Percentiles rank a stretch among this genome's conserved stretches.
Evolutionary conservation across 2,797 vertebrate genomes (phyloP).

Genomic region (Xenops minutus): DNA sequence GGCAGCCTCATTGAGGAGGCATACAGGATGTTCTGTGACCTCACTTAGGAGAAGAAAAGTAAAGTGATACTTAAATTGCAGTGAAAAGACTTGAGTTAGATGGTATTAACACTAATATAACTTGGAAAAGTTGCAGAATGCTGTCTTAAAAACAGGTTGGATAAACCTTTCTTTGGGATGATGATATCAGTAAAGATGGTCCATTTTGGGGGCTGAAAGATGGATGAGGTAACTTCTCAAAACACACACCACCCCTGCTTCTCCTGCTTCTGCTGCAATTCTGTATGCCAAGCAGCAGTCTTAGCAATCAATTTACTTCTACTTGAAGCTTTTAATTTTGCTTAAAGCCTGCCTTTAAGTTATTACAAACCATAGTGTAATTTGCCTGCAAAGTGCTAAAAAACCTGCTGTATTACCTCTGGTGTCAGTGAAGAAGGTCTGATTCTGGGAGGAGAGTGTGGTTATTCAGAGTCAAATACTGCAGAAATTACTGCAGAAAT

Average conservation of each 20-base stretch:
- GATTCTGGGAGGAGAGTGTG: background rate
- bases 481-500: background rate
- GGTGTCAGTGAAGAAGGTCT: background rate
- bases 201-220: background rate
- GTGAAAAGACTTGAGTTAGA: background rate
- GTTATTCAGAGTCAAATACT: background rate
- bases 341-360: background rate
- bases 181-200: background rate
- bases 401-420: background rate
- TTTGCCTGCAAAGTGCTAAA: background rate
- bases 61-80: background rate
- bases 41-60: background rate
- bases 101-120: background rate
- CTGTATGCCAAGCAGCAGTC: background rate
- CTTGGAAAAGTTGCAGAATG: background rate
- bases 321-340: background rate
- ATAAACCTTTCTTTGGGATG: background rate
- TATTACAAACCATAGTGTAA: background rate
- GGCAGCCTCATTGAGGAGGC: background rate
- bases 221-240: background rate
- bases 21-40: fast-evolving
- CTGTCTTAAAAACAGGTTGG: background rate
- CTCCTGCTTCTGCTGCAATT: background rate
- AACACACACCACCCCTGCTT: background rate
- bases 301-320: background rate